phyloP scores from a whole-genome alignment of 2,113 vertebrate genomes.

The Chloropsis cyanopogon region DNA sequence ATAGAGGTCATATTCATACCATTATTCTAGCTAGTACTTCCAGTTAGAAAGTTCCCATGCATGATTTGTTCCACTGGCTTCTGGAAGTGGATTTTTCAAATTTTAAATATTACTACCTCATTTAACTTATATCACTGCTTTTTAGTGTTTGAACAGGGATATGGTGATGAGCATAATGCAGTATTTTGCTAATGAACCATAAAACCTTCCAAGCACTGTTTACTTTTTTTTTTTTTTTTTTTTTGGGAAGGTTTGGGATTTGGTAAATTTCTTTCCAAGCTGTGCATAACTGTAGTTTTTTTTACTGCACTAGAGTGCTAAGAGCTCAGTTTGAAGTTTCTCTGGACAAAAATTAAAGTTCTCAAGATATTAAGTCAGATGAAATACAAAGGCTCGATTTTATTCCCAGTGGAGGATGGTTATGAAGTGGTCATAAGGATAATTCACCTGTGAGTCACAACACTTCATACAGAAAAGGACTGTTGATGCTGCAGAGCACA shows the following conservation, averaged over 20 bases:
- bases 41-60: conserved; percentile 32
- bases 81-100: conserved; percentile 49
- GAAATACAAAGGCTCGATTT: background rate
- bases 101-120: conserved; percentile 27
- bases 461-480: background rate
- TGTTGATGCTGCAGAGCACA: background rate
- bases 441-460: background rate
- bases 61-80: conserved; percentile 49
- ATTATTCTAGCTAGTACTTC: conserved; percentile 47
- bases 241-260: background rate
- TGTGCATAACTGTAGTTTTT: background rate
- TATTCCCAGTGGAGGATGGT: background rate
- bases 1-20: conserved; percentile 36
- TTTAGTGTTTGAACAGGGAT: conserved; percentile 22
- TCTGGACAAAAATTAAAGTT: background rate
- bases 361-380: background rate
- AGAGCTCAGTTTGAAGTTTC: background rate
- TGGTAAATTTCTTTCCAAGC: conserved; percentile 10
- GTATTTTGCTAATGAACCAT: conserved; percentile 43
- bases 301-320: background rate
- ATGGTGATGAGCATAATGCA: conserved; percentile 1
- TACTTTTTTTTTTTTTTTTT: background rate
- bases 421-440: conserved; percentile 12
- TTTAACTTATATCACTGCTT: conserved; percentile 29
- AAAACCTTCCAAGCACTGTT: conserved; percentile 3